Base-by-base conservation (phyloP, 2,888 invertebrate species). In the Bhutanitis thaidina region DNA sequence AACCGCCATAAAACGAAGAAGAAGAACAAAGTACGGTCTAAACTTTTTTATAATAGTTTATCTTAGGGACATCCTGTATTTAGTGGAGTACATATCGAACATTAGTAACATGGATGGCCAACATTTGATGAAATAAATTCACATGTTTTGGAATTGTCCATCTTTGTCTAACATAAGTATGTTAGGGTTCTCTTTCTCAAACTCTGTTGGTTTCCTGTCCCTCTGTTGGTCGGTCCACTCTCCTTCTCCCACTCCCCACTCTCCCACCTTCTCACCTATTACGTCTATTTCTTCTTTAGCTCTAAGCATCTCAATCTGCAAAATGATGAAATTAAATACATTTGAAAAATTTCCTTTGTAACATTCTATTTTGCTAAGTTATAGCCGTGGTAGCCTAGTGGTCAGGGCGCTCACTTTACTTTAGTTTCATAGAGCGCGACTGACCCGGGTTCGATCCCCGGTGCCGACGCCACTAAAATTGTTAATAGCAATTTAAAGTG, bases 181-280 rank as follows among this genome's bases (percentile, higher is more conserved):
- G 79, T 95, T 94, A 16, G 94, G 94, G 81, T 94, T 94, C 72
- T 94, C 94, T 69, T 92, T 92, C 80, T 95, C 94, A 68, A 95
- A 95, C 57, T 94, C 92, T 0, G 94, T 94, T 7, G 94, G 94
- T 64, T 93, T 93, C 59, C 94, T 77, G 58, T 88, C 91, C 27
- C 94, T 81, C 73, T 94, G 93, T 67, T 92, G 91, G 74, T 93
- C 92, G 13, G 93, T 93, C 94, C 94, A 94, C 86, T 94, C 93
- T 32, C 93, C 93, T 60, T 93, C 90, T 30, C 91, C 93, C 40
- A 91, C 91, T 10, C 93, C 93, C 94, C 93, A 94, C 77, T 93
- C 93, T 13, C 93, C 93, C 53, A 94, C 90, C 46, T 92, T 91
- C 59, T 90, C 91, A n/a, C 93, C 93, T 86, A 94, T 93, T 53